Evolutionary conservation across 1,140 invertebrate genomes (phyloP).

Genomic region (Drosophila aff.): DNA sequence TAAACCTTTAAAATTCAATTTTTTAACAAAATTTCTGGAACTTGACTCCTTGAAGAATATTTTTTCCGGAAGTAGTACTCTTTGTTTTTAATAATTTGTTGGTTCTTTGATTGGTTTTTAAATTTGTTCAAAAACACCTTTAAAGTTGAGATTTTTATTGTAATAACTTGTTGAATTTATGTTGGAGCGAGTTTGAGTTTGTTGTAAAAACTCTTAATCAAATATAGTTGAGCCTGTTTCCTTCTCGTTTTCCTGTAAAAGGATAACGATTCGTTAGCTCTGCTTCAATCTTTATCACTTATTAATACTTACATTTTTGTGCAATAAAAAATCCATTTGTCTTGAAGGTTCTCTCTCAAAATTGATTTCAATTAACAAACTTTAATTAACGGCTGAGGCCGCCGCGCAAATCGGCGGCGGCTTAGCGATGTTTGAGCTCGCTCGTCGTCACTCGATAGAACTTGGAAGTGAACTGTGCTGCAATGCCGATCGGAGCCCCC

Average conservation of each 20-base stretch:
- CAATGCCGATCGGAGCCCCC: conserved; percentile 37
- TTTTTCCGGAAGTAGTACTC: background rate
- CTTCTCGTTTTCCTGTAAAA: conserved; percentile 3
- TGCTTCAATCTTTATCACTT: background rate
- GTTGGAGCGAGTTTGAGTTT: background rate
- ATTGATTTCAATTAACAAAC: conserved; percentile 27
- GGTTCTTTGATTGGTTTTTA: too few relatives aligned
- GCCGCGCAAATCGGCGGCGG: conserved; percentile 58
- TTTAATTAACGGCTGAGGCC: conserved; percentile 37
- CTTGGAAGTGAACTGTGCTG: conserved; percentile 55
- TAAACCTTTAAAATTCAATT: background rate
- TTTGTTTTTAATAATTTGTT: background rate
- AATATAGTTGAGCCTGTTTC: background rate
- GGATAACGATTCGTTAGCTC: background rate
- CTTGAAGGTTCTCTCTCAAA: background rate
- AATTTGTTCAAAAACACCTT: too few relatives aligned
- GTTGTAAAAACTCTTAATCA: background rate
- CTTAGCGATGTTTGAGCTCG: conserved; percentile 28
- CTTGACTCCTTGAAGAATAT: background rate
- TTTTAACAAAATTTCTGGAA: background rate
- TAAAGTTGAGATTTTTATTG: too few relatives aligned
- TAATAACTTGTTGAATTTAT: conserved; percentile 2
- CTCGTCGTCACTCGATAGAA: conserved; percentile 45
- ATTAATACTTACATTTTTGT: conserved; percentile 21
- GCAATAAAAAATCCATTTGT: background rate